These are phyloP conservation scores for Ceyx erithaca DNA, from an alignment of 2,797 vertebrate species.

Conservation along the genomic window DNA sequence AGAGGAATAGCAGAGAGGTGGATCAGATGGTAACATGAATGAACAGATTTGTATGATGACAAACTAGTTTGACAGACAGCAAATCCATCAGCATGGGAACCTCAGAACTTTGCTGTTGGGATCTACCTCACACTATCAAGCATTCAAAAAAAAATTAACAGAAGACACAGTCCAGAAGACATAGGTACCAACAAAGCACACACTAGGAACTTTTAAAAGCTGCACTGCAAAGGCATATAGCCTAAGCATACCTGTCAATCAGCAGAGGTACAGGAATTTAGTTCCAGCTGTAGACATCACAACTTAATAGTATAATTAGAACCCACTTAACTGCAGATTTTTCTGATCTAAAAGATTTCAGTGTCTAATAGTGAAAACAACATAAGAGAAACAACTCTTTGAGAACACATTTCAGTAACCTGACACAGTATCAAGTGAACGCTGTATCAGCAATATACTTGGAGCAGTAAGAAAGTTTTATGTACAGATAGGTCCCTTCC, in stretches of 20 bases:
- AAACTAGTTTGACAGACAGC: neutral
- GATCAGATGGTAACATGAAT: neutral
- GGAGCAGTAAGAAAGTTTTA: neutral
- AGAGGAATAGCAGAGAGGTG: neutral
- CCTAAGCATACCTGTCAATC: neutral
- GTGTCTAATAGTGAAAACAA: neutral
- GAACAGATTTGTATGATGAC: neutral
- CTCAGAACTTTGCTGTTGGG: neutral
- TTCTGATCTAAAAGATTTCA: neutral
- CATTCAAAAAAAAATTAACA: neutral
- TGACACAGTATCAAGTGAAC: neutral
- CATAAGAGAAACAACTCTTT: neutral
- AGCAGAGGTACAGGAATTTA: neutral
- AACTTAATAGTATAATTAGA: neutral
- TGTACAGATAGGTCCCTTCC: neutral
- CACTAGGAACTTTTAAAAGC: neutral
- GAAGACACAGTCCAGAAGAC: neutral
- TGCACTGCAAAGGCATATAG: neutral
- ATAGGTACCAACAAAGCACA: neutral
- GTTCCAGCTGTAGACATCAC: neutral
- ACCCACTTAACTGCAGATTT: neutral
- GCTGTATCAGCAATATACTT: neutral
- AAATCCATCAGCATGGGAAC: neutral
- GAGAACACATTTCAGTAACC: neutral
- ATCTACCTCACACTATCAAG: neutral